Conservation (phyloP, 2,797 vertebrate species). For the Gastrophryne carolinensis region DNA sequence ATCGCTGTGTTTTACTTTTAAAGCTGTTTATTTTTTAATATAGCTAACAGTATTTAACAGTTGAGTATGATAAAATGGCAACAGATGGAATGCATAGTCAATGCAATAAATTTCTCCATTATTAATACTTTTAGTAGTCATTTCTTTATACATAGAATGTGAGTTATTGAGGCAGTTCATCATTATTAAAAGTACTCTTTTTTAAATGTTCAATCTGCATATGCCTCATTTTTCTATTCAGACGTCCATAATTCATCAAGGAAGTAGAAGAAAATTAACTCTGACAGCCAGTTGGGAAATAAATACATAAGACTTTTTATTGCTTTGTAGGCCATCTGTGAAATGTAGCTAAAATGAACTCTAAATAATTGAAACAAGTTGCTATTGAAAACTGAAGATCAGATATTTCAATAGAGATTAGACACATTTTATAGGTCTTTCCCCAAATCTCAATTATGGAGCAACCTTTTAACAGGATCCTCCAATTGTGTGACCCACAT, state of each 20-base stretch:
- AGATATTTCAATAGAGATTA: too few species aligned
- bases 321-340: slow-evolving; percentile 48
- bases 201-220: slow-evolving; percentile 47
- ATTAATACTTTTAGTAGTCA: not conserved
- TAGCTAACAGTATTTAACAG: too few species aligned
- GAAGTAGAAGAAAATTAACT: slow-evolving; percentile 51
- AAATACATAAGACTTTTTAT: slow-evolving; percentile 30
- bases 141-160: not conserved
- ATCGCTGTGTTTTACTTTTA: too few species aligned
- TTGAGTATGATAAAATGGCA: not conserved
- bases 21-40: too few species aligned
- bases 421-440: too few species aligned
- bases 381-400: slow-evolving; percentile 29
- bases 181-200: slow-evolving; percentile 52
- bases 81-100: not conserved
- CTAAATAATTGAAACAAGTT: slow-evolving; percentile 44
- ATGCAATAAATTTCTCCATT: not conserved
- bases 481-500: too few species aligned
- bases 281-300: slow-evolving; percentile 37
- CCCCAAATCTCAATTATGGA: too few species aligned
- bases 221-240: slow-evolving; percentile 44
- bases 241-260: slow-evolving; percentile 53
- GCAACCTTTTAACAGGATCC: too few species aligned
- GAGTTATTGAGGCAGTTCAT: slow-evolving; percentile 2
- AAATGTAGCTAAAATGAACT: slow-evolving; percentile 51